Conservation (phyloP, 2,797 vertebrate genomes). For the Dendrocincla tyrannina region DNA sequence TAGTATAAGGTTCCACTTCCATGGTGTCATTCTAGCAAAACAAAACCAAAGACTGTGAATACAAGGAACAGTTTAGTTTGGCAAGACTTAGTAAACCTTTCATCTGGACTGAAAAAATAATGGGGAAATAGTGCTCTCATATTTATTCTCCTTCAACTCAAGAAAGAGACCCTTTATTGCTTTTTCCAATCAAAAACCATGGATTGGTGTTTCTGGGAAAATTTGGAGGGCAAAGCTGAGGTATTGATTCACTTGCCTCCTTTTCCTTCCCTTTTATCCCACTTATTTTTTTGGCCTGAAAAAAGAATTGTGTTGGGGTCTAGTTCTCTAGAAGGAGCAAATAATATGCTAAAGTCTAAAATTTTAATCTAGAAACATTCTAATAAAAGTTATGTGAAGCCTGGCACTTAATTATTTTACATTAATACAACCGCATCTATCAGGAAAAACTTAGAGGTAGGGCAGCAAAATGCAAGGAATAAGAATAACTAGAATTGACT, state of each 20-base stretch:
- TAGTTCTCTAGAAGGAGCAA: neutral
- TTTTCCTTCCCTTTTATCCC: neutral
- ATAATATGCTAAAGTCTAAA: neutral
- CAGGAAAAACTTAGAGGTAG: neutral
- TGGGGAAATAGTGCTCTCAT: neutral
- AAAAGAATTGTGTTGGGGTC: neutral
- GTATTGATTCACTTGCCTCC: neutral
- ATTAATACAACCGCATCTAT: neutral
- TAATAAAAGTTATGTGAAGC: fast-evolving
- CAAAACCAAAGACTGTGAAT: constrained; percentile 41
- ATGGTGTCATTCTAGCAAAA: constrained; percentile 65
- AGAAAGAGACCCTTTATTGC: neutral
- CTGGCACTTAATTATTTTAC: neutral
- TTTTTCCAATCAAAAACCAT: neutral
- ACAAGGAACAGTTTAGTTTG: neutral
- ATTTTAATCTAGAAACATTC: neutral
- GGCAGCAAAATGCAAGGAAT: neutral
- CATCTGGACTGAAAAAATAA: neutral
- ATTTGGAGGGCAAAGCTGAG: neutral
- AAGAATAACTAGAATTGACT: neutral
- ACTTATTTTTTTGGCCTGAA: neutral
- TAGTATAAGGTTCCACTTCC: constrained; percentile 77
- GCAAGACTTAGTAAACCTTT: neutral
- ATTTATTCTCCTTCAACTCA: neutral
- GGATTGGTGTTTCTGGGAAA: neutral